Evolutionary conservation across 2,888 invertebrate species (phyloP), one percentile per base, ranked within the genome.

Genomic region (Ormyrus pomaceus): DNA sequence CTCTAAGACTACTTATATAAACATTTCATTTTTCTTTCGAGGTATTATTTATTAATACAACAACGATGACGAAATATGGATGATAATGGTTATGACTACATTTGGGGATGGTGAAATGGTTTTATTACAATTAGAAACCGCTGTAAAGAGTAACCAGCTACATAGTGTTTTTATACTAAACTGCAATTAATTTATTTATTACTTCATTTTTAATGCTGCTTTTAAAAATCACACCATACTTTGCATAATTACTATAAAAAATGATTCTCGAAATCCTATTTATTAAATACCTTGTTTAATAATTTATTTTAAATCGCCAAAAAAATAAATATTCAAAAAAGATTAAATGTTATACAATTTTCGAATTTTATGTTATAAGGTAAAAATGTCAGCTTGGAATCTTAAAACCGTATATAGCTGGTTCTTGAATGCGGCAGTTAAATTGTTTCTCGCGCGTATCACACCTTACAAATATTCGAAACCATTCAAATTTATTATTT

Each of bases 41-140:
- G 65, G 69, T 79, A 79, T 77, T 79, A 7, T 79, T 77, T 72
- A 66, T 72, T 73, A 85, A 84, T 86, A 87, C 85, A 87, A 84
- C 83, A 83, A 86, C 83, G 83, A 84, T 83, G 83, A 82, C 81
- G 82, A 84, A 34, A 34, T 82, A 81, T 83, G 81, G 81, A 82
- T 82, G 83, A 81, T 58, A 77, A 80, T 82, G 83, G 77, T 62
- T 62, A 62, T 64, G 66, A 71, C 68, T 77, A 77, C 70, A 61
- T 61, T 19, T 74, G 46, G 62, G 48, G 13, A 59, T 62, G 19
- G 50, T 72, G 73, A 73, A 77, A 68, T 80, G 72, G 11, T 50
- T 72, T 68, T 75, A 66, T 71, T 71, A 80, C 72, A 80, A 79
- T 70, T 75, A 70, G 45, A 75, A 72, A 50, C 64, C 13, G 73